A percentile compares a stretch with the other conserved stretches of the same genome.
Conservation (phyloP, 2,888 invertebrate genomes). For the Nomada fabriciana region DNA sequence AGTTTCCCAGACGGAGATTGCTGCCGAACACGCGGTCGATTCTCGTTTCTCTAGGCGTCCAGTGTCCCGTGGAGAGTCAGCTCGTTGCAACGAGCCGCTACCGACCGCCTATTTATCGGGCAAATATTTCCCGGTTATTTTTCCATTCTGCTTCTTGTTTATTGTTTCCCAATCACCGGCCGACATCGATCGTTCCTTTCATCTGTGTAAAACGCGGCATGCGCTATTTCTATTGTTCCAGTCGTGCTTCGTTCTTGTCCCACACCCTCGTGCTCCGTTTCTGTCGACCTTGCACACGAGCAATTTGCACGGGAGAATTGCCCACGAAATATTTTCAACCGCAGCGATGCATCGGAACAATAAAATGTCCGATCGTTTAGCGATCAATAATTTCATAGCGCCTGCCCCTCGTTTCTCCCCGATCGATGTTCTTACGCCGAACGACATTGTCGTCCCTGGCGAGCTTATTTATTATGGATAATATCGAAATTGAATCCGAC, state of each 20-base stretch:
- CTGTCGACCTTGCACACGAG: neutral
- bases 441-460: neutral
- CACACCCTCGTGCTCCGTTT: neutral
- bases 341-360: neutral
- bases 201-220: constrained; percentile 23
- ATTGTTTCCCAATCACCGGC: constrained; percentile 52
- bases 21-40: constrained; percentile 23
- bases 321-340: constrained; percentile 30
- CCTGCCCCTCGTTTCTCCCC: neutral
- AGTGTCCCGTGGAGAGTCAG: constrained; percentile 17
- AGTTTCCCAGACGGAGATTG: constrained; percentile 26
- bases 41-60: neutral
- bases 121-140: constrained; percentile 58
- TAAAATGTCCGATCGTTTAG: neutral
- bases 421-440: neutral
- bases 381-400: neutral
- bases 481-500: constrained; percentile 73
- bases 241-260: neutral
- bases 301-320: constrained; percentile 48
- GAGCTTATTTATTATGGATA: constrained; percentile 74
- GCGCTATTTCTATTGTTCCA: constrained; percentile 40
- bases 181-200: constrained; percentile 47
- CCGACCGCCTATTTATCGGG: constrained; percentile 51
- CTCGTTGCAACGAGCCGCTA: constrained; percentile 29
- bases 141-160: constrained; percentile 53